Base-by-base conservation (phyloP, 1,140 invertebrate genomes). In the Nylanderia fulva region DNA sequence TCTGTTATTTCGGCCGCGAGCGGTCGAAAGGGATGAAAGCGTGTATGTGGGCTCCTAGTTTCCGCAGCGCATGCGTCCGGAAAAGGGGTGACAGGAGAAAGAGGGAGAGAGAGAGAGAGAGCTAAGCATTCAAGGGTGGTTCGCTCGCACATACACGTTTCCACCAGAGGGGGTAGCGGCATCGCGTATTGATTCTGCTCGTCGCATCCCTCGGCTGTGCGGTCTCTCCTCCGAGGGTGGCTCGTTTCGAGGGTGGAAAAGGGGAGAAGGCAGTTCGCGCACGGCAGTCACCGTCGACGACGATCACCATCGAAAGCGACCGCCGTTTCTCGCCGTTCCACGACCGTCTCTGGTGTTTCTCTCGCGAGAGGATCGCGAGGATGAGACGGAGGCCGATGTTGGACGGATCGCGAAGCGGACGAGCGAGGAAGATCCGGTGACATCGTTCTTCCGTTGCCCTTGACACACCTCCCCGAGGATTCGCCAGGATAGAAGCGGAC, bases 171-270 rank as follows among this genome's bases (percentile, higher is more conserved):
- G 88, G 88, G 92, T 91, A 91, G 93, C 90, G 90, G 89, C 86
- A 54, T 58, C 82, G 90, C 88, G 92, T 94, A 94, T 94, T 94
- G 93, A 94, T 94, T 94, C 93, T 91, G 89, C n/a, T 84, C 89
- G 91, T 90, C 88, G 84, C 88, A 88, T 91, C 91, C 91, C 88
- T 88, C 88, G 89, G 85, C 88, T 83, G 83, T 80, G 84, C 54
- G 61, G 33, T 82, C 64, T 82, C 75, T 85, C 27, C 69, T 80
- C 74, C 58, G 56, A 61, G 60, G 56, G 71, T 75, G 68, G 84
- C 52, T 74, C 84, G 85, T 77, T 64, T 60, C 83, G 54, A 60
- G 87, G 63, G 60, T 60, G 61, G 6, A 77, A 77, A 77, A 63
- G 72, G 45, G 45, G 33, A 71, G 39, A 74, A 86, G 82, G 21